phyloP scores from a whole-genome alignment of 92 coral and sea anemone genomes.

The Paramuricea clavata region DNA sequence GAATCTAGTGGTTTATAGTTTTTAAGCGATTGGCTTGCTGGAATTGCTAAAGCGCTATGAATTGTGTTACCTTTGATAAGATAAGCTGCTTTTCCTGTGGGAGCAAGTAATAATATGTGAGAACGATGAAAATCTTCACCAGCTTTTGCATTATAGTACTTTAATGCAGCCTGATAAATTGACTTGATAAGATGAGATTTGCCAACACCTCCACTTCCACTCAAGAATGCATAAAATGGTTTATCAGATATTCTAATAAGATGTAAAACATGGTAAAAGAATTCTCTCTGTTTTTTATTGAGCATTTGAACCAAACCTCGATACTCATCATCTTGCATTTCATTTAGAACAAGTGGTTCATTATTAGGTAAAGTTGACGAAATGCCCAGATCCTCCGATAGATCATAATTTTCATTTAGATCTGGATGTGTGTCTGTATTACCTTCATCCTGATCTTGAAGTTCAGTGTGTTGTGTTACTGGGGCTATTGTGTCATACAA shows the following conservation, averaged over 20 bases:
- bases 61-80: slow-evolving; percentile 10
- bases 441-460: too few relatives aligned
- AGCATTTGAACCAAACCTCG: too few relatives aligned
- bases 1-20: slow-evolving; percentile 22
- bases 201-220: slow-evolving; percentile 38
- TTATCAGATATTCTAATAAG: neutral
- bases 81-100: slow-evolving; percentile 23
- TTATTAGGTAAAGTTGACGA: too few relatives aligned
- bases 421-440: too few relatives aligned
- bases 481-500: too few relatives aligned
- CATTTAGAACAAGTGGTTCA: too few relatives aligned
- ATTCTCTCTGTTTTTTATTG: too few relatives aligned
- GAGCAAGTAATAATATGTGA: slow-evolving; percentile 56
- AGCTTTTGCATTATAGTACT: slow-evolving; percentile 50
- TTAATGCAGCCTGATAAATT: slow-evolving; percentile 61
- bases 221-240: slow-evolving; percentile 24
- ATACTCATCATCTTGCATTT: too few relatives aligned
- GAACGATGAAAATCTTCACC: slow-evolving; percentile 42
- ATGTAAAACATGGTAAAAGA: too few relatives aligned
- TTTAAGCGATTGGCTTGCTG: slow-evolving; percentile 23
- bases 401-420: too few relatives aligned
- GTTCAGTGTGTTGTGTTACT: too few relatives aligned
- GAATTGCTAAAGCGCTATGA: neutral
- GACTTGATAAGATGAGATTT: neutral
- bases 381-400: too few relatives aligned